phyloP scores from a whole-genome alignment of 2,113 vertebrate species.

The Alexandromys fortis region DNA sequence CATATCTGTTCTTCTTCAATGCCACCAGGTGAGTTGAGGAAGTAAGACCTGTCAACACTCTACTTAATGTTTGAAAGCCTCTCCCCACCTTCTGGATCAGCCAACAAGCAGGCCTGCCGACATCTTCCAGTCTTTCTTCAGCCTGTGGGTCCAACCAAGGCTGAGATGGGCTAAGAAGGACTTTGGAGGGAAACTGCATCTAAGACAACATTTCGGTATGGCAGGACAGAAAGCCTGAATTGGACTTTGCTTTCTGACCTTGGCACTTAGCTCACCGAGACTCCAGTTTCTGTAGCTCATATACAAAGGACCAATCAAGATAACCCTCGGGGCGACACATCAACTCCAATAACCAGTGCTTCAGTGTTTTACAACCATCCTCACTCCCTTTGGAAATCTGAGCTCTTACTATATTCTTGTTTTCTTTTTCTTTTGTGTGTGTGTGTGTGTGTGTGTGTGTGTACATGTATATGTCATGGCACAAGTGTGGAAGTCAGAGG shows the following conservation, averaged over 20 bases:
- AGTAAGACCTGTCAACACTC: not conserved
- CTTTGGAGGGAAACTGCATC: not conserved
- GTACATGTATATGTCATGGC: not conserved
- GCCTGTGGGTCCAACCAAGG: rapidly evolving
- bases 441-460: no score
- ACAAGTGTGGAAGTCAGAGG: not conserved
- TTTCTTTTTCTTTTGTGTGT: not conserved
- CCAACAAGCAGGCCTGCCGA: not conserved
- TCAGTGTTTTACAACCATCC: not conserved
- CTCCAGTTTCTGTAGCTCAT: not conserved
- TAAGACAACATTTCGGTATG: not conserved
- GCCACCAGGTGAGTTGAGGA: not conserved
- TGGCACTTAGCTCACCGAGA: not conserved
- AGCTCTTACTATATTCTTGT: not conserved
- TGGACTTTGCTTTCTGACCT: not conserved
- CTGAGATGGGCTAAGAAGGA: no score
- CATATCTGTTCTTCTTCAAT: not conserved
- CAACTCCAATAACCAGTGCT: no score
- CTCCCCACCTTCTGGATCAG: not conserved
- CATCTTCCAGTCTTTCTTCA: not conserved
- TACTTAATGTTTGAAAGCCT: not conserved
- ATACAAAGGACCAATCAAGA: not conserved
- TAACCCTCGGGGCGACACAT: no score
- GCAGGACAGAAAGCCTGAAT: not conserved
- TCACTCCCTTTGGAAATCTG: not conserved